Evolutionary conservation across 2,888 invertebrate species (phyloP).

Genomic region (Heterodera filipjevi): DNA sequence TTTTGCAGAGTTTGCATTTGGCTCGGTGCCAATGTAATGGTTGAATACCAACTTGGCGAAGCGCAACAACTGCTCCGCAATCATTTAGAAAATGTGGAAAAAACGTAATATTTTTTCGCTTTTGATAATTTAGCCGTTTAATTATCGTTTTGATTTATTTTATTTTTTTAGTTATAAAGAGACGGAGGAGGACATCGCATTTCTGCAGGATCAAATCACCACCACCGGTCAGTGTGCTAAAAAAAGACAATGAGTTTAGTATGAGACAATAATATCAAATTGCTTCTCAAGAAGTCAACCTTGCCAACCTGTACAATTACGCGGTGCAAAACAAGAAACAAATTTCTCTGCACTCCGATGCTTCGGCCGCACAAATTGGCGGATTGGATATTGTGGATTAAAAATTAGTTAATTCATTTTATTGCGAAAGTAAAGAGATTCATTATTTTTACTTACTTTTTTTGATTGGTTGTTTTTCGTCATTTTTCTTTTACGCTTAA

Average conservation of each 20-base stretch:
- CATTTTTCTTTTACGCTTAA: background rate
- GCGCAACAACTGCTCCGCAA: slow-evolving; percentile 53
- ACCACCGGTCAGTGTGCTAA: slow-evolving; percentile 74
- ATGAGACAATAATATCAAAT: too few relatives aligned
- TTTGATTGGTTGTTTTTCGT: background rate
- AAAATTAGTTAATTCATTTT: background rate
- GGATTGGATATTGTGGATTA: background rate
- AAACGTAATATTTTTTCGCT: slow-evolving; percentile 43
- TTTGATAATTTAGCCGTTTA: too few relatives aligned
- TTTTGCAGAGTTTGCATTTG: slow-evolving; percentile 34
- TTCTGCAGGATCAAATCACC: slow-evolving; percentile 92
- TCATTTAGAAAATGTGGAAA: slow-evolving; percentile 44
- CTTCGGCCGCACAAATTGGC: background rate
- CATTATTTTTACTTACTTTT: background rate
- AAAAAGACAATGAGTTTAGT: too few relatives aligned
- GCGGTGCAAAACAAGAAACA: slow-evolving; percentile 76
- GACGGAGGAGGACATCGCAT: slow-evolving; percentile 48
- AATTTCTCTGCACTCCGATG: background rate
- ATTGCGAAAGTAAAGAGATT: too few relatives aligned
- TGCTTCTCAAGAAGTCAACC: slow-evolving; percentile 82
- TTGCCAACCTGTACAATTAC: slow-evolving; percentile 97
- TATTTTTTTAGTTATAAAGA: slow-evolving; percentile 38
- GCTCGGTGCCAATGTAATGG: slow-evolving; percentile 62
- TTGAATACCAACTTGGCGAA: slow-evolving; percentile 58
- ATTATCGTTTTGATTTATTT: slow-evolving; percentile 5